Conservation (phyloP, 1,140 invertebrate species). For the Aphelenchoides fujianensis region DNA sequence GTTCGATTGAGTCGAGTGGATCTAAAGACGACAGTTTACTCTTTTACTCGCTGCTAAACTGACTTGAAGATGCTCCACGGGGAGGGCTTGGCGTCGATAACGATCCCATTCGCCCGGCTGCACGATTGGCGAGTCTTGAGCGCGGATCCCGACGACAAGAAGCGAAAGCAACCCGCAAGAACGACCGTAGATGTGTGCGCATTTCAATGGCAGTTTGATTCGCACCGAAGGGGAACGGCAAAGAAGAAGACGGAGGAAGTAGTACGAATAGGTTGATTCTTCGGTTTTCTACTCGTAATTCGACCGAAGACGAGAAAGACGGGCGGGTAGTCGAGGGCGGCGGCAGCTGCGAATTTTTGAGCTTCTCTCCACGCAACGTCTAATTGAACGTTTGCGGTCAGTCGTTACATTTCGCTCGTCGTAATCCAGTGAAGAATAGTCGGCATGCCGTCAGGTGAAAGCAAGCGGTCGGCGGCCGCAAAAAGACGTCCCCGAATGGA, state of each 20-base stretch:
- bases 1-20: constrained; percentile 13
- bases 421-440: neutral
- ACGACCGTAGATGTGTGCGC: neutral
- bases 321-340: neutral
- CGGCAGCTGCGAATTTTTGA: too few relatives aligned
- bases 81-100: neutral
- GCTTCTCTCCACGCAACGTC: neutral
- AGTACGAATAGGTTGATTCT: neutral
- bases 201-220: too few relatives aligned
- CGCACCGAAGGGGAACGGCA: too few relatives aligned
- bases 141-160: neutral
- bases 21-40: neutral
- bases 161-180: constrained; percentile 3
- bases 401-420: too few relatives aligned
- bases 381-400: neutral
- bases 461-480: neutral
- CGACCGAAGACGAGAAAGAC: neutral
- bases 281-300: neutral
- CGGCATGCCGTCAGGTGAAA: neutral
- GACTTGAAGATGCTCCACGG: constrained; percentile 8
- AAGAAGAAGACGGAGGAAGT: too few relatives aligned
- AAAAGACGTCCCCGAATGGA: too few relatives aligned
- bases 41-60: too few relatives aligned
- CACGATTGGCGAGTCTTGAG: neutral
- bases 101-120: neutral